Evolutionary conservation across 2,113 vertebrate species (phyloP).

Genomic region (Lutjanus erythropterus): DNA sequence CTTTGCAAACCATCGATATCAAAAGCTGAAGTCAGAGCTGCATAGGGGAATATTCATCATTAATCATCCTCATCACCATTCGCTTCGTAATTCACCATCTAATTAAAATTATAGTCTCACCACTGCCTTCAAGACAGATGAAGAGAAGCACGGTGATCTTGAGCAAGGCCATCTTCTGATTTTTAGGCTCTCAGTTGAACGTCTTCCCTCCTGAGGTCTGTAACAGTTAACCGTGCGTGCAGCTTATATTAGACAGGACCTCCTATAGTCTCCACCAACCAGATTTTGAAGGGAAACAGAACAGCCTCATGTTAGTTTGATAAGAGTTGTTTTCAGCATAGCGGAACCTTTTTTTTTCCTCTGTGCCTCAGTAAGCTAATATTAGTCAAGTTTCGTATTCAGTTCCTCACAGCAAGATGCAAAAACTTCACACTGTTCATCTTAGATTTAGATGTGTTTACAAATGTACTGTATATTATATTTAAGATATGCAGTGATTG

Average conservation of each 20-base stretch:
- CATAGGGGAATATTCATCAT: constrained; percentile 11
- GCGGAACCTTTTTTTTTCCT: constrained; percentile 18
- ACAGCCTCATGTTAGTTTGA: not conserved
- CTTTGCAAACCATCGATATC: constrained; percentile 25
- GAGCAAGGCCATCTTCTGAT: constrained; percentile 61
- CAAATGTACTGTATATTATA: not conserved
- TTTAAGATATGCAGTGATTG: not conserved
- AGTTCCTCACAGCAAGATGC: constrained; percentile 47
- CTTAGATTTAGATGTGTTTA: not conserved
- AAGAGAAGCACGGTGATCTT: constrained; percentile 64
- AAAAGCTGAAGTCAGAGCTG: constrained; percentile 60
- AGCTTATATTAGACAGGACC: constrained; percentile 41
- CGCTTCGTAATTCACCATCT: not conserved
- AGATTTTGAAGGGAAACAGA: not conserved
- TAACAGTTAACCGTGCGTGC: not conserved
- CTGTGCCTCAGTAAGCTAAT: not conserved
- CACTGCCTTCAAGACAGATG: constrained; percentile 57
- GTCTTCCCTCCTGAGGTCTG: constrained; percentile 24
- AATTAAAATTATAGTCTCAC: constrained; percentile 60
- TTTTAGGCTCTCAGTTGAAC: not conserved
- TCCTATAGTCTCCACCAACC: constrained; percentile 17
- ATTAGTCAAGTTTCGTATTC: constrained; percentile 47
- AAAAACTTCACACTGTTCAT: not conserved
- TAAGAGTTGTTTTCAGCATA: constrained; percentile 10
- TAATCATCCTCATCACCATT: not conserved